These are phyloP conservation scores for Pangasius djambal DNA, from an alignment of 2,797 vertebrate species.

Conservation along the genomic window DNA sequence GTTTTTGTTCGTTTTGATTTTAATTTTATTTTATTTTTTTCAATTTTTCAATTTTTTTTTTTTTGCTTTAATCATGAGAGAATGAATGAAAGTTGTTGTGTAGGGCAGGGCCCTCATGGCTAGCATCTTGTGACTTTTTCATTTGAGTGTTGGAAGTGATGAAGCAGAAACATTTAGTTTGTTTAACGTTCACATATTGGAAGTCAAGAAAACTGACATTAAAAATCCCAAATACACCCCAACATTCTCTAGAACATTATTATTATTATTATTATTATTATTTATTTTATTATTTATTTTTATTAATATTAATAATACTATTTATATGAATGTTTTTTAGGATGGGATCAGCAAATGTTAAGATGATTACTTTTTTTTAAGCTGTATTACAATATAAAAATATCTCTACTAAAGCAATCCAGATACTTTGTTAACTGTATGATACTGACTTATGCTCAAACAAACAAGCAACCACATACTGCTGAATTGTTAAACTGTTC, in stretches of 20 bases:
- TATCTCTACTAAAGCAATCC: not conserved
- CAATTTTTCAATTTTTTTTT: slow-evolving; percentile 5
- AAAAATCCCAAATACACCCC: slow-evolving; percentile 55
- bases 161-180: slow-evolving; percentile 42
- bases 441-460: not conserved
- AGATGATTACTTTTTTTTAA: not conserved
- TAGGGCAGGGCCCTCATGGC: slow-evolving; percentile 62
- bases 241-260: slow-evolving; percentile 28
- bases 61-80: slow-evolving; percentile 35
- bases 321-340: not conserved
- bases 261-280: slow-evolving; percentile 12
- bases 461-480: not conserved
- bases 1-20: slow-evolving; percentile 23
- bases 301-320: too few relatives aligned
- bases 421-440: not conserved
- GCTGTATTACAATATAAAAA: not conserved
- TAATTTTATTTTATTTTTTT: not conserved
- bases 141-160: slow-evolving; percentile 43
- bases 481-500: not conserved
- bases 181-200: slow-evolving; percentile 47
- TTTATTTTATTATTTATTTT: not conserved
- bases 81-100: slow-evolving; percentile 30
- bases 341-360: not conserved
- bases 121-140: slow-evolving; percentile 47
- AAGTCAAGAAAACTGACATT: slow-evolving; percentile 55